Evolutionary conservation across 2,888 invertebrate species (phyloP).

Genomic region (Nezara viridula): DNA sequence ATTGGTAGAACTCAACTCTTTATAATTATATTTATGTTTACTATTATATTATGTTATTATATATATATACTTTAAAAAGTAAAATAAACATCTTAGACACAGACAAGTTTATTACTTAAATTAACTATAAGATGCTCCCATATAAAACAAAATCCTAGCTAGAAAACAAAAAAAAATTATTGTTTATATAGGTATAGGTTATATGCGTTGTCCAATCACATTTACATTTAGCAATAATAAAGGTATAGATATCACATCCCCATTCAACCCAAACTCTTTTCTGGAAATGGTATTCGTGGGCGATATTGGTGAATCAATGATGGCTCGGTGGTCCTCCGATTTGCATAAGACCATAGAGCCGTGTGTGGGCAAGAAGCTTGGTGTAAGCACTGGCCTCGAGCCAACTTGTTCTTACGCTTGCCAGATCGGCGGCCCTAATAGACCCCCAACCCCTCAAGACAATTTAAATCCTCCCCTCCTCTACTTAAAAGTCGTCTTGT

Average conservation of each 20-base stretch:
- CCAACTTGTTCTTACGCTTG: not conserved
- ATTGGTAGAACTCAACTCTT: no score
- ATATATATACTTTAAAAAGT: no score
- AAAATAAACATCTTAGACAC: no score
- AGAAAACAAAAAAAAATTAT: no score
- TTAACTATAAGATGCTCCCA: no score
- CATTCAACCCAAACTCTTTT: not conserved
- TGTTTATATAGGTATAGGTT: no score
- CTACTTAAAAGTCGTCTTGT: no score
- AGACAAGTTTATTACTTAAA: no score
- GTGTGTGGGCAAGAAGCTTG: not conserved
- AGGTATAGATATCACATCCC: not conserved
- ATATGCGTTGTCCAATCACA: not conserved
- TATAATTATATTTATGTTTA: no score
- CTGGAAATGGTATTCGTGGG: slow-evolving; percentile 4
- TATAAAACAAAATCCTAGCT: no score
- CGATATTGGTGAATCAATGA: not conserved
- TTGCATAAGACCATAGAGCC: not conserved
- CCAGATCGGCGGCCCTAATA: not conserved
- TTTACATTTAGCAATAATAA: not conserved
- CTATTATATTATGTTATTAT: no score
- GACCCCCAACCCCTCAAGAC: not conserved
- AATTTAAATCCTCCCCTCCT: no score
- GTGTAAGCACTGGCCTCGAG: not conserved
- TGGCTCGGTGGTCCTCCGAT: not conserved